These are phyloP conservation scores for Cinclus cinclus DNA, from an alignment of 2,113 vertebrate species.

Conservation along the genomic window DNA sequence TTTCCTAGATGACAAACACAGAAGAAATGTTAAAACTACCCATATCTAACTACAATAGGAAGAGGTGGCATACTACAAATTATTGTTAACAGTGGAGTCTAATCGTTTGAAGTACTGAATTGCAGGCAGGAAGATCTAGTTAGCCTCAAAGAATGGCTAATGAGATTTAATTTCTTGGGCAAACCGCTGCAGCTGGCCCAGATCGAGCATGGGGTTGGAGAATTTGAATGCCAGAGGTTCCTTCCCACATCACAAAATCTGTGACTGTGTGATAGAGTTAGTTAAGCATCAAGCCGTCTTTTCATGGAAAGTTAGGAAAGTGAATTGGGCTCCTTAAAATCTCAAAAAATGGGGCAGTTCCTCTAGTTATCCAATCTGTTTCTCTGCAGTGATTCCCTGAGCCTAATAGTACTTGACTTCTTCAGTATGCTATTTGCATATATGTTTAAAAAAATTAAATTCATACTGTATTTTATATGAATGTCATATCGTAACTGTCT, in stretches of 20 bases:
- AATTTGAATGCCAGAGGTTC: background rate
- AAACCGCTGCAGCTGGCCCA: background rate
- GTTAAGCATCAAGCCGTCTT: background rate
- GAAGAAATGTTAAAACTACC: constrained; percentile 56
- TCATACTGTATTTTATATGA: background rate
- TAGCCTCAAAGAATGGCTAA: background rate
- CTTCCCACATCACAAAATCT: background rate
- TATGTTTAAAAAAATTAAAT: background rate
- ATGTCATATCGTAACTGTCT: background rate
- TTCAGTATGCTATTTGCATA: background rate
- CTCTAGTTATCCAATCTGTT: background rate
- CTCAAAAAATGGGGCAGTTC: background rate
- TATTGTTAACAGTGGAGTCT: background rate
- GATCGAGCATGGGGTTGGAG: rapidly evolving
- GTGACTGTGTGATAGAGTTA: background rate
- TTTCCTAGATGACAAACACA: constrained; percentile 60
- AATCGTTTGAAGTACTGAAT: constrained; percentile 1
- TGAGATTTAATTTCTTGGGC: background rate
- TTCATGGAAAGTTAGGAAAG: background rate
- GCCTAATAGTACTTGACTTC: background rate
- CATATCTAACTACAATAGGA: background rate
- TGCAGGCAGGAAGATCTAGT: background rate
- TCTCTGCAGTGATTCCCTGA: background rate
- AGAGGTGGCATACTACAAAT: background rate
- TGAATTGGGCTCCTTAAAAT: background rate